A percentile compares a stretch with the other conserved stretches of the same genome.
Evolutionary conservation across 2,797 vertebrate species (phyloP).

Genomic region (Buphagus erythrorhynchus): DNA sequence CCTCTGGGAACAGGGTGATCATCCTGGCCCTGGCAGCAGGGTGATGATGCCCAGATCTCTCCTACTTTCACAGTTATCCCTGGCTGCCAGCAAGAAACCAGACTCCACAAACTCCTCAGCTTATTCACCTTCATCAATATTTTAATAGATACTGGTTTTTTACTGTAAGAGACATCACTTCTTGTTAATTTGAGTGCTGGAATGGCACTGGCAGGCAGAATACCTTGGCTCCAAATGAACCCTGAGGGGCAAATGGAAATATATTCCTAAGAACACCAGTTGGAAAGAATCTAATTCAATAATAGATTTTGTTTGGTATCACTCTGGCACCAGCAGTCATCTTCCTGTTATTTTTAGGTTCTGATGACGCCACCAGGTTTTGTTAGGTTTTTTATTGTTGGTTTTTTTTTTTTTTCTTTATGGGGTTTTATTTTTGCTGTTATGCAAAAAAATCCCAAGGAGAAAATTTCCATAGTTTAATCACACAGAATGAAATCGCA

Average conservation of each 20-base stretch:
- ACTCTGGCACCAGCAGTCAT: slow-evolving; percentile 58
- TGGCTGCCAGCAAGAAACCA: not conserved
- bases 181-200: slow-evolving; percentile 62
- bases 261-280: slow-evolving; percentile 51
- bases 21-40: rapidly evolving
- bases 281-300: slow-evolving; percentile 57
- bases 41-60: not conserved
- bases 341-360: slow-evolving; percentile 61
- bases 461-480: slow-evolving; percentile 28
- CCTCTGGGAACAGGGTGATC: not conserved
- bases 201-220: slow-evolving; percentile 46
- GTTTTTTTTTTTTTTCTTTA: not conserved
- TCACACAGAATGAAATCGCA: not conserved
- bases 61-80: not conserved
- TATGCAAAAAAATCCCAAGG: not conserved
- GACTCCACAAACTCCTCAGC: not conserved
- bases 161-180: slow-evolving; percentile 61
- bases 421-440: not conserved
- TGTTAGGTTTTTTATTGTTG: not conserved
- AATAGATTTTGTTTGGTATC: slow-evolving; percentile 56
- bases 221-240: slow-evolving; percentile 53
- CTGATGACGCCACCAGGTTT: slow-evolving; percentile 57
- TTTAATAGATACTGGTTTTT: slow-evolving; percentile 45
- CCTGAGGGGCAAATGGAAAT: slow-evolving; percentile 36
- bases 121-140: slow-evolving; percentile 35